Conservation (phyloP, 2,797 vertebrate genomes). For the Sebastolobus alascanus region DNA sequence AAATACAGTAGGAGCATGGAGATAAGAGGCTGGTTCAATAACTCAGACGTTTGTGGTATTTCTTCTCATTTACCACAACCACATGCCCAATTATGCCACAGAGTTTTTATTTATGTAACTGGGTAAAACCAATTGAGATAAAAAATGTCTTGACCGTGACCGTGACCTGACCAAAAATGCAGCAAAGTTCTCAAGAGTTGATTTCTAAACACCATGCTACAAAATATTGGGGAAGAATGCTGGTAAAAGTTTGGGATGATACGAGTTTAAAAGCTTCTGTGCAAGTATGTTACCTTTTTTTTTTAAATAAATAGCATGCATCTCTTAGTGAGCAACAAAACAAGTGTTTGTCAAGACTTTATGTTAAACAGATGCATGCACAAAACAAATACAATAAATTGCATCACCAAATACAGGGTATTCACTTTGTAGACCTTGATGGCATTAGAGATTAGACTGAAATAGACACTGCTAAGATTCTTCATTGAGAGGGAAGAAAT, state of each 20-base stretch:
- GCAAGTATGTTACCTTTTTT: not conserved
- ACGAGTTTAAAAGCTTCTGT: not conserved
- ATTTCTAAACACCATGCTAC: not conserved
- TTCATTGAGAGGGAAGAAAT: not conserved
- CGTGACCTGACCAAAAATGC: not conserved
- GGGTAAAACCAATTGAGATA: not conserved
- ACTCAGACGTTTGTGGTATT: constrained; percentile 2
- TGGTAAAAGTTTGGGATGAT: no score
- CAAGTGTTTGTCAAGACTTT: not conserved
- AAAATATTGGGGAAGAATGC: not conserved
- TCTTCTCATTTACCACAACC: not conserved
- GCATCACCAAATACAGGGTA: not conserved
- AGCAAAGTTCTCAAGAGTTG: not conserved
- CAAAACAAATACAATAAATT: not conserved
- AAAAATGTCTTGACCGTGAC: not conserved
- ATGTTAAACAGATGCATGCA: constrained; percentile 8
- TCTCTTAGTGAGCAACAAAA: not conserved
- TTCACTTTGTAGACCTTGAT: not conserved
- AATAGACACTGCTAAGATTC: not conserved
- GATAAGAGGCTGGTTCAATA: constrained; percentile 13
- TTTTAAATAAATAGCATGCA: not conserved
- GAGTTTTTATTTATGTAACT: not conserved
- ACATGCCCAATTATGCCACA: not conserved
- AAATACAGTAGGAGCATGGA: not conserved
- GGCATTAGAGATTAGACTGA: not conserved